These are phyloP conservation scores for Hoplodrina ambigua DNA, from an alignment of 2,888 invertebrate genomes.

Conservation along the genomic window DNA sequence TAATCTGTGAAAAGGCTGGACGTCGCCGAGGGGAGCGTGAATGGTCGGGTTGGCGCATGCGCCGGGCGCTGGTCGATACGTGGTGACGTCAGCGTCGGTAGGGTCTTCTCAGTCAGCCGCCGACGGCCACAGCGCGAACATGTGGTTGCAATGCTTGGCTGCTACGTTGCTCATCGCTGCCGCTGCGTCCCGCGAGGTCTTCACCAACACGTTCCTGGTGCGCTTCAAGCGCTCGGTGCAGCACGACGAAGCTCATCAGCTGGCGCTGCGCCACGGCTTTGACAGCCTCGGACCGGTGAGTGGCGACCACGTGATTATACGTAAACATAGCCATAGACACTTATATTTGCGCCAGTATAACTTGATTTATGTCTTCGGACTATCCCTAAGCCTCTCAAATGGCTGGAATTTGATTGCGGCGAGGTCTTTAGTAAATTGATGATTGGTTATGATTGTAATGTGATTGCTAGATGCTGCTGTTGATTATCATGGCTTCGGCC, in stretches of 20 bases:
- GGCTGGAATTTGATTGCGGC: slow-evolving; percentile 53
- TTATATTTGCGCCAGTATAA: slow-evolving; percentile 63
- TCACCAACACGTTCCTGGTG: slow-evolving; percentile 99
- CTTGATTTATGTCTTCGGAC: slow-evolving; percentile 59
- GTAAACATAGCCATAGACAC: slow-evolving; percentile 82
- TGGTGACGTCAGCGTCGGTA: slow-evolving; percentile 84
- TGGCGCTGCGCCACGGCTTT: slow-evolving; percentile 97
- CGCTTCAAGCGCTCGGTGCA: slow-evolving; percentile 95
- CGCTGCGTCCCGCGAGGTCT: slow-evolving; percentile 92
- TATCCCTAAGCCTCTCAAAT: slow-evolving; percentile 44
- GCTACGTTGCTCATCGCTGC: slow-evolving; percentile 83
- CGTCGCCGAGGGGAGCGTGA: slow-evolving; percentile 65
- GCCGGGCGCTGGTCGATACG: slow-evolving; percentile 82
- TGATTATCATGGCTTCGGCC: slow-evolving; percentile 34
- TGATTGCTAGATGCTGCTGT: slow-evolving; percentile 29
- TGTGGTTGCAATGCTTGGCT: slow-evolving; percentile 88
- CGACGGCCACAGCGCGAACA: slow-evolving; percentile 83
- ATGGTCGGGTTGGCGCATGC: slow-evolving; percentile 80
- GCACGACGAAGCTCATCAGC: slow-evolving; percentile 93
- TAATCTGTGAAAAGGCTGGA: slow-evolving; percentile 75
- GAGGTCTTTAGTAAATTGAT: slow-evolving; percentile 57
- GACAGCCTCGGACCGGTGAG: slow-evolving; percentile 98
- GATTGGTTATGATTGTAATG: slow-evolving; percentile 22
- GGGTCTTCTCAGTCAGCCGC: slow-evolving; percentile 86
- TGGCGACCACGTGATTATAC: slow-evolving; percentile 86